Base-by-base conservation (phyloP, 2,797 vertebrate genomes). In the Hydrocynus forskahlii region DNA sequence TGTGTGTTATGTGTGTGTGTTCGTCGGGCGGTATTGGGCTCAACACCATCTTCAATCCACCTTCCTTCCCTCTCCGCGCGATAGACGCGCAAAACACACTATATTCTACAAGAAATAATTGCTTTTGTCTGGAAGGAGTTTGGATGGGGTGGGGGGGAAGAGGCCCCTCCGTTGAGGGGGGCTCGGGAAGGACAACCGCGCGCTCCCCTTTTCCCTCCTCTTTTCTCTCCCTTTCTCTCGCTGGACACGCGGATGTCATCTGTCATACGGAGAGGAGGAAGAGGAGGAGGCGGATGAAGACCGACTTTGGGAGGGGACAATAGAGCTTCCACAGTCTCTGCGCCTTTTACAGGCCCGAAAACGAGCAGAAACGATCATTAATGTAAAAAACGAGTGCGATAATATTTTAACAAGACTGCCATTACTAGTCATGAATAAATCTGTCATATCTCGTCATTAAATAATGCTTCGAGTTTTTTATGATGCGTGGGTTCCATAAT, bases 121-220 rank as follows among this genome's bases (percentile, higher is more conserved):
- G 96, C 96, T 97, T 97, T 97, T 97, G 96, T 97, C 96, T 97
- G 96, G 94, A 96, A 95, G 95, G 95, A 95, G 95, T 94, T 94
- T 93, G 94, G 90, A 92, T 90, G 88, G 86, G 85, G 85, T 45
- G 88, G 86, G 84, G 85, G 84, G 93, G 93, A 86, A 86, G 90
- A 88, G 74, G 73, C 85, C 91, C 80, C 81, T 82, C 83, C 79
- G 84, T 55, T 55, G 57, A 86, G 92, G 94, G 93, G 93, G 92
- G 89, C 91, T 91, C 81, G 83, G 82, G 94, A 95, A 89, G 93
- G 93, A 93, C 94, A 93, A 93, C 92, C 82, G 85, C 93, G 93
- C 93, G 89, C 87, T 94, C 92, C 92, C 92, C 88, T 88, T 89
- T 87, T 81, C 57, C 81, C 70, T 70, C 55, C 14, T 72, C 45